Evolutionary conservation across 1,140 invertebrate species (phyloP), one percentile per base, ranked within the genome.

Genomic region (Ceratitis capitata): DNA sequence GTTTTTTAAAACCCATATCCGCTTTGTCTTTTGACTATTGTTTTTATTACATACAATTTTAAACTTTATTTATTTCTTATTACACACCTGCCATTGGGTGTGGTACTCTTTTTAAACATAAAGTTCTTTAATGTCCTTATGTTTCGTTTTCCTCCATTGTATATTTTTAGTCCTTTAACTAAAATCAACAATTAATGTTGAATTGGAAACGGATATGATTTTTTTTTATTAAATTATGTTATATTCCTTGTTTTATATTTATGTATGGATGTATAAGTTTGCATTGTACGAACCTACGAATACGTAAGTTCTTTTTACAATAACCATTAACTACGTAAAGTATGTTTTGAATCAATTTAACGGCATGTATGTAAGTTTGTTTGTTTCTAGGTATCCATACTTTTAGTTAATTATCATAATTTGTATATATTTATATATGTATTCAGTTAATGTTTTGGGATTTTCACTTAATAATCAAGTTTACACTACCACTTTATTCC

Each of bases 71-170:
- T 29, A 47, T 35, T 49, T 19, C 51, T 74, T 61, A 26, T 82
- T 56, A 64, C 58, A 78, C 69, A 78, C 39, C 69, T 45, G n/a
- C 23, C n/a, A 47, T 35, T 3, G 2, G n/a, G 69, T 42, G 39
- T 45, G 9, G 45, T 78, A 1, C 14, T 14, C 5, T 16, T 78
- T 23, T 45, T 78, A 45, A 78, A 78, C 61, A 78, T 64, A 82
- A 45, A 7, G 56, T 85, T 45, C 29, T 53, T 51, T 45, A 85
- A 29, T 23, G 19, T 42, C 9, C 83, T 85, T 85, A 82, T 61
- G 29, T 64, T 83, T 83, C 19, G 53, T 78, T 85, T n/a, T 85
- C 78, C 51, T 53, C 82, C 58, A 85, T 82, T 51, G 32, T 42
- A 82, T 47, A 47, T n/a, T 78, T 51, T 85, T 56, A 82, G 84